Evolutionary conservation across 2,797 vertebrate species (phyloP).

Genomic region (Lepus townsendii): DNA sequence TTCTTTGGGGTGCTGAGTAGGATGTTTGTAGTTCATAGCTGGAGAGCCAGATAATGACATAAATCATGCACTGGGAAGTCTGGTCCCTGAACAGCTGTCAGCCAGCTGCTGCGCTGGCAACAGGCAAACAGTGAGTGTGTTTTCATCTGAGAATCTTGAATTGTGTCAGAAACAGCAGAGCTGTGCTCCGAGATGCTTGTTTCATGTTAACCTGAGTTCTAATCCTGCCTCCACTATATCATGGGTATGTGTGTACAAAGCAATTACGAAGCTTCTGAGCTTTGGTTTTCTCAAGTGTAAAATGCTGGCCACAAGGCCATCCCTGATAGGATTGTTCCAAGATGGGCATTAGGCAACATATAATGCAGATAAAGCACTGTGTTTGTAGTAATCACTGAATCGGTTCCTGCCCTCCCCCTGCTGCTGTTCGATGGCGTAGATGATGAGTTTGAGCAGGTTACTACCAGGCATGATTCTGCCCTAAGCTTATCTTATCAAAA

Average conservation of each 20-base stretch:
- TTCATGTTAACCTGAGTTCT: background rate
- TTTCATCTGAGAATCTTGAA: background rate
- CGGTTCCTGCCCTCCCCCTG: background rate
- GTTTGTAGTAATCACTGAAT: background rate
- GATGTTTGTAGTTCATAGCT: constrained; percentile 2
- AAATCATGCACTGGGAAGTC: constrained; percentile 54
- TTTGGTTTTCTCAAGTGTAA: background rate
- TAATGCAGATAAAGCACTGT: background rate
- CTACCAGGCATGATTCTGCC: background rate
- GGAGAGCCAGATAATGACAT: constrained; percentile 37
- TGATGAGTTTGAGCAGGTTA: background rate
- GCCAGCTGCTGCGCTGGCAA: constrained; percentile 67
- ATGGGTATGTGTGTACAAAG: background rate
- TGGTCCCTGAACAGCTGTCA: constrained; percentile 66
- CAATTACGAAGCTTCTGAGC: background rate
- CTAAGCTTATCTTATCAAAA: background rate
- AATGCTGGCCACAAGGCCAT: background rate
- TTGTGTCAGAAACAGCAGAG: background rate
- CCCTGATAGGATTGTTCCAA: background rate
- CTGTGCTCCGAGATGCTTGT: background rate
- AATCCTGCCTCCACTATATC: background rate
- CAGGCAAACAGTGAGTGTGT: background rate
- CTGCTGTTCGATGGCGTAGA: background rate
- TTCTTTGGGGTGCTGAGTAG: background rate
- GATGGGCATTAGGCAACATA: background rate